Conservation (phyloP, 2,888 invertebrate genomes). For the Diadegma fenestrale region DNA sequence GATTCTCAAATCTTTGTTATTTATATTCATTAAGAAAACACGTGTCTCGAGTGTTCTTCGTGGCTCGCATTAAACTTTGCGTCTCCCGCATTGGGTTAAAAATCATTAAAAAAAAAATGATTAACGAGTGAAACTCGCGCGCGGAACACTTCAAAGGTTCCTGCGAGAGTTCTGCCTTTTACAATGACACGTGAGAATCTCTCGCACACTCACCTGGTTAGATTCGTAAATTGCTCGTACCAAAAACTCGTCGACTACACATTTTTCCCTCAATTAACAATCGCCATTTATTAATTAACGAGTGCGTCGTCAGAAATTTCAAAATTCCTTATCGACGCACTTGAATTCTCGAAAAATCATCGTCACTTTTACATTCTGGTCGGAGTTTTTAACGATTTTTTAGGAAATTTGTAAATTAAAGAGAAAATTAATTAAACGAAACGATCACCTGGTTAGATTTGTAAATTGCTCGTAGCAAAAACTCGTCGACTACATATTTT, state of each 20-base stretch:
- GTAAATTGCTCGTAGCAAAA: background rate
- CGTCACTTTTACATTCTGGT: background rate
- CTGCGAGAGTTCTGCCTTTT: background rate
- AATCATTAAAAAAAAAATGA: background rate
- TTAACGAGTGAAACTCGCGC: background rate
- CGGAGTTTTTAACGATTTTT: too few relatives aligned
- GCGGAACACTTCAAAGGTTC: background rate
- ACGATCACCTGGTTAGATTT: background rate
- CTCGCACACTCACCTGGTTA: background rate
- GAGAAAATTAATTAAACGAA: too few relatives aligned
- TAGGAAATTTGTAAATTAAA: too few relatives aligned
- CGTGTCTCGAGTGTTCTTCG: background rate
- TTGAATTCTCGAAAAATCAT: background rate
- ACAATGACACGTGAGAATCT: slow-evolving; percentile 14
- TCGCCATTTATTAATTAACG: background rate
- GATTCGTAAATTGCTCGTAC: background rate
- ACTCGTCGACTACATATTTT: background rate
- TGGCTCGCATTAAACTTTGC: background rate
- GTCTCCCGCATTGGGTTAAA: background rate
- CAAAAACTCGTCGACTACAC: background rate
- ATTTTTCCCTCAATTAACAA: background rate
- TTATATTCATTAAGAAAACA: slow-evolving; percentile 5
- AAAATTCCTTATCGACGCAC: background rate
- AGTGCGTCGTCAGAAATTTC: background rate
- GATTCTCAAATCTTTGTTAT: slow-evolving; percentile 1